Base-by-base conservation (phyloP, 2,888 invertebrate species). In the Serrognathus titanus region DNA sequence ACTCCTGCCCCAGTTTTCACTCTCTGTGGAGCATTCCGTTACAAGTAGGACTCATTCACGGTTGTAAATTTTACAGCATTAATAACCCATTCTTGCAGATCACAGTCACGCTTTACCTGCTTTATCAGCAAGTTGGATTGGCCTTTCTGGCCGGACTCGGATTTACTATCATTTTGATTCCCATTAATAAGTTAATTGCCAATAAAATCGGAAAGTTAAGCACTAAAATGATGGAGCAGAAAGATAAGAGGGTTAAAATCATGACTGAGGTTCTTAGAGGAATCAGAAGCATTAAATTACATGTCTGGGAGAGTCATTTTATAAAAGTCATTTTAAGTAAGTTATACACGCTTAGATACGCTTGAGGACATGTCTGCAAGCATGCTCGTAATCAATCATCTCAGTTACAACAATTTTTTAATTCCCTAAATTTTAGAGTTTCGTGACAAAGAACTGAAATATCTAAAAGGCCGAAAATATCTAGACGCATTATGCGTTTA, bases 401-500 rank as follows among this genome's bases (percentile, higher is more conserved):
- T n/a, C 40, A n/a, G 11, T 39, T 39, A 39, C 20, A 3, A 20
- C 4, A n/a, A n/a, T 20, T 20, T 3, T 20, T 6, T 31, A 39
- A 36, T 12, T 5, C 12, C 41, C 3, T 3, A 53, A 45, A 63
- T 73, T 75, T 50, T 69, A 90, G 89, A 82, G 64, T 78, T 85
- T 12, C 83, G 92, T 48, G 79, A 79, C 13, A 79, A 80, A 43
- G 96, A 97, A 79, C 74, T 97, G 49, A 83, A 84, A 55, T 90
- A 88, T 73, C 78, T 97, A 56, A 87, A 88, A 64, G 87, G 89
- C 7, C 83, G 96, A 58, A 98, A 99, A 80, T 98, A 97, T 78
- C 78, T 99, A 63, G 98, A 99, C 80, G 98, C 98, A 0, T 79
- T 96, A 58, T 99, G 98, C 78, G 98, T 99, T 10, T 98, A 94